A percentile compares a stretch with the other conserved stretches of the same genome.
Conservation (phyloP, 1,140 invertebrate species). For the Procambarus virginalis region DNA sequence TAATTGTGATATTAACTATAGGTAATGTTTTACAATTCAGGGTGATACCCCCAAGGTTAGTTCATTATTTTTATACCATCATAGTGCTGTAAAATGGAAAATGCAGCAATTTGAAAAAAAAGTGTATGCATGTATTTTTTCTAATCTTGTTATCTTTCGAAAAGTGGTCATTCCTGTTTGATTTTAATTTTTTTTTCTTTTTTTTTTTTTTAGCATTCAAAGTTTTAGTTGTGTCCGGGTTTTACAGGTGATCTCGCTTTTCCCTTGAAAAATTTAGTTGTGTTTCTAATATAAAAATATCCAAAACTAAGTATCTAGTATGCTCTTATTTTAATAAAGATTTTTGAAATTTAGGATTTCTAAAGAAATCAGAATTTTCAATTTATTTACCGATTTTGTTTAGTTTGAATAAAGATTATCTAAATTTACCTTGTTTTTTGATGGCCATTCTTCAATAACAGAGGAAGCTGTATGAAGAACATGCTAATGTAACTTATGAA, state of each 20-base stretch:
- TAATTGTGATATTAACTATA: constrained; percentile 52
- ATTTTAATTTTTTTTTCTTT: constrained; percentile 14
- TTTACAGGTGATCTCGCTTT: constrained; percentile 10
- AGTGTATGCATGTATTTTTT: constrained; percentile 24
- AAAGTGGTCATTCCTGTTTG: constrained; percentile 15
- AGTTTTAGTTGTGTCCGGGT: constrained; percentile 30
- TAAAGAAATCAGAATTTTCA: background rate
- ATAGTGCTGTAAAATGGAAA: background rate
- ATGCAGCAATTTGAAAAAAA: background rate
- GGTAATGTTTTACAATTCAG: constrained; percentile 18
- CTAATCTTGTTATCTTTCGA: constrained; percentile 3
- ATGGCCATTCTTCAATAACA: too few species aligned
- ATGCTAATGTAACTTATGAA: too few species aligned
- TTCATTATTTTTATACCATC: constrained; percentile 6
- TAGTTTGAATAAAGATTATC: constrained; percentile 6
- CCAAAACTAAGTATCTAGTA: constrained; percentile 1
- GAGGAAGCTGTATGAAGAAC: too few species aligned
- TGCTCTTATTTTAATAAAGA: constrained; percentile 11
- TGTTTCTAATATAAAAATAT: constrained; percentile 3
- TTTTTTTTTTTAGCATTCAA: constrained; percentile 13
- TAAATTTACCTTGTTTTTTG: background rate
- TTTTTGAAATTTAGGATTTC: background rate
- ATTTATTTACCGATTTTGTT: background rate
- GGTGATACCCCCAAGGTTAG: constrained; percentile 16
- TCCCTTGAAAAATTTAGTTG: background rate